Conservation (phyloP, 1,140 invertebrate species). For the Panonychus citri region DNA sequence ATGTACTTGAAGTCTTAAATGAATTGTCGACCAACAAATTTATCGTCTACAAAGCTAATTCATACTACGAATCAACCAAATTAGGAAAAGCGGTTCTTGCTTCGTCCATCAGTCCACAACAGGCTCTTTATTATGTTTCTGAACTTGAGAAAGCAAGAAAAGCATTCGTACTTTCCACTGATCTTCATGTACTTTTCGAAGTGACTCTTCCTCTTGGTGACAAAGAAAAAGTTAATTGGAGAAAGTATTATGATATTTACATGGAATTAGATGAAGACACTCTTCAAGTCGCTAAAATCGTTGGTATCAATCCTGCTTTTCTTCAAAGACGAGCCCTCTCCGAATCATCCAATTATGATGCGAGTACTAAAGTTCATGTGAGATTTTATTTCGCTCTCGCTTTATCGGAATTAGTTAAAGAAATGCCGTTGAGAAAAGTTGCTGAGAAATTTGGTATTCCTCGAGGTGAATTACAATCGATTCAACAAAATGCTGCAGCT, state of each 20-base stretch:
- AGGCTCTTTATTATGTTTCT: slow-evolving; percentile 60
- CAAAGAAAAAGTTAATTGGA: neutral
- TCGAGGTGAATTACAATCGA: slow-evolving; percentile 60
- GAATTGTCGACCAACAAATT: too few species aligned
- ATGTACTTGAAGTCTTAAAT: too few species aligned
- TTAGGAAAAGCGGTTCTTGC: slow-evolving; percentile 74
- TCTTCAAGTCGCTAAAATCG: neutral
- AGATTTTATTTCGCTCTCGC: slow-evolving; percentile 81
- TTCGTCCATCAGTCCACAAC: slow-evolving; percentile 72
- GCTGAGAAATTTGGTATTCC: slow-evolving; percentile 58
- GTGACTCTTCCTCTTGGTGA: slow-evolving; percentile 26
- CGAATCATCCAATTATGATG: neutral
- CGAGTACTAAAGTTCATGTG: neutral
- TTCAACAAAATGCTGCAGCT: slow-evolving; percentile 82
- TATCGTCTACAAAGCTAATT: neutral
- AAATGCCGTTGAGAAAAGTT: slow-evolving; percentile 53
- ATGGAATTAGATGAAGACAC: neutral
- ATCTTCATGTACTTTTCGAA: slow-evolving; percentile 81
- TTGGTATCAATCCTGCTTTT: neutral
- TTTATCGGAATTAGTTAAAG: slow-evolving; percentile 75
- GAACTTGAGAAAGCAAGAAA: slow-evolving; percentile 72
- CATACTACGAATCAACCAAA: slow-evolving; percentile 45
- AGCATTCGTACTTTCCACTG: slow-evolving; percentile 74
- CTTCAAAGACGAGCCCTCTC: neutral
- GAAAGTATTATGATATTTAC: neutral